Percentiles rank a stretch among this genome's conserved stretches.
Evolutionary conservation across 2,797 vertebrate genomes (phyloP).

Genomic region (Melanotaenia trifasciata): DNA sequence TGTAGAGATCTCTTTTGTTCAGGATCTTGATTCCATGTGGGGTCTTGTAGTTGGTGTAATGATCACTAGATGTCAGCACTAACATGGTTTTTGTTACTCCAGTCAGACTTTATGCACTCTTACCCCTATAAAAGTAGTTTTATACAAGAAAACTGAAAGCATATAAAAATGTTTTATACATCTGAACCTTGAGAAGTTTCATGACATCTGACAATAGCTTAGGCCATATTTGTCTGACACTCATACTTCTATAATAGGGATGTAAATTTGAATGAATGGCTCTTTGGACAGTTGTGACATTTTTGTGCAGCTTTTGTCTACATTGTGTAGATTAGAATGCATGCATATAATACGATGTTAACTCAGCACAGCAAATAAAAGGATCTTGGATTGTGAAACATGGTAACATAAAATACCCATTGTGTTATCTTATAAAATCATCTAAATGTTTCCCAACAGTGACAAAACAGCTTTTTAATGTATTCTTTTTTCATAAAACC

Average conservation of each 20-base stretch:
- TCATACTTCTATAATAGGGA: background rate
- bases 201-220: background rate
- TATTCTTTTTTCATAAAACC: background rate
- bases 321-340: background rate
- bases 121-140: background rate
- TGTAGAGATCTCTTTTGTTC: no score
- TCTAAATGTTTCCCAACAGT: background rate
- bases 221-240: background rate
- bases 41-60: background rate
- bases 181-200: background rate
- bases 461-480: background rate
- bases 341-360: background rate
- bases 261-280: background rate
- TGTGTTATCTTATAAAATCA: background rate
- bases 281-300: background rate
- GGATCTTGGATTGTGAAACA: background rate
- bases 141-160: no score
- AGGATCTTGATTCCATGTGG: background rate
- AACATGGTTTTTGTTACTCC: background rate
- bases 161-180: no score
- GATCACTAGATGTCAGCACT: slow-evolving; percentile 64
- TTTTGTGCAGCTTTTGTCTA: background rate
- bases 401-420: background rate
- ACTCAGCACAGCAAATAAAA: background rate
- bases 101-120: background rate